Conservation (phyloP, 2,113 vertebrate species). For the Nothocercus nigrocapillus region DNA sequence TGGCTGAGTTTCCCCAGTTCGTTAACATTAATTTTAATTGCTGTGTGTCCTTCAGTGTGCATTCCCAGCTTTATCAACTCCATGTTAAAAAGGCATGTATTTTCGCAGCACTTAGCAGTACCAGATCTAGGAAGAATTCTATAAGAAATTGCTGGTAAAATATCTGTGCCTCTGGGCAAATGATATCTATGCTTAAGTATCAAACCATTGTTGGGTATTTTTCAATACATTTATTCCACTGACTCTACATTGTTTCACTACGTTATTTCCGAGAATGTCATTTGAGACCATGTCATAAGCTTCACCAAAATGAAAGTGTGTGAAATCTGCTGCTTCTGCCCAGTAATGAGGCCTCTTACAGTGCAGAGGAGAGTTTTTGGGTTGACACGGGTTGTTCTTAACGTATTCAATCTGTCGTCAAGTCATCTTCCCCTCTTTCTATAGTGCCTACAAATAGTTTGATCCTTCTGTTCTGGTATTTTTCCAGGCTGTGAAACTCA, state of each 20-base stretch:
- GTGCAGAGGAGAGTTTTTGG: neutral
- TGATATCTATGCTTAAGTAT: neutral
- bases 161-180: neutral
- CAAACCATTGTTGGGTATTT: neutral
- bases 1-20: neutral
- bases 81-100: fast-evolving
- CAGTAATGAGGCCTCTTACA: neutral
- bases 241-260: neutral
- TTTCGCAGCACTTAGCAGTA: neutral
- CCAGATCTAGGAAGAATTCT: neutral
- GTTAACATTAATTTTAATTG: neutral
- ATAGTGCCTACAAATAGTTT: neutral
- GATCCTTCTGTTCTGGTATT: neutral
- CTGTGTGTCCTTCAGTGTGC: neutral
- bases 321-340: neutral
- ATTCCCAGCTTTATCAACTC: neutral
- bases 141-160: neutral
- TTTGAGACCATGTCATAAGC: neutral
- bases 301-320: neutral
- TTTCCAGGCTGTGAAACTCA: neutral
- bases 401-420: neutral
- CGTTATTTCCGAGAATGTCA: neutral
- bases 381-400: neutral
- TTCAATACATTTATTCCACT: neutral
- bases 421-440: neutral